These are phyloP conservation scores for Cerastoderma edule DNA, from an alignment of 2,888 invertebrate species.

Conservation along the genomic window DNA sequence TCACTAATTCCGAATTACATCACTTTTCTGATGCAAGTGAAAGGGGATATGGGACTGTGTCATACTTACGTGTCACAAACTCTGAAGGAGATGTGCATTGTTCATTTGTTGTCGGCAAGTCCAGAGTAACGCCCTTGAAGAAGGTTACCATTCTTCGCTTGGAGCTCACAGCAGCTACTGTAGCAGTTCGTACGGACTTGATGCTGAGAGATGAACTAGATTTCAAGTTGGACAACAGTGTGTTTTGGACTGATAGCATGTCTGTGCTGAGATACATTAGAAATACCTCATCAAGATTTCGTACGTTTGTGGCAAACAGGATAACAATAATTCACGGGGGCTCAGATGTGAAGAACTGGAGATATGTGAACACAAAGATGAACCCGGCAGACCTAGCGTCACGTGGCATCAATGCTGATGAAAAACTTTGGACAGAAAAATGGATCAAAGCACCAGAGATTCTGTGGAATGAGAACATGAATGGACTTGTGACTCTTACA, in stretches of 20 bases:
- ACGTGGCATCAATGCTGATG: constrained; percentile 28
- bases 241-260: constrained; percentile 44
- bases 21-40: constrained; percentile 57
- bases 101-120: constrained; percentile 48
- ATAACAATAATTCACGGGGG: constrained; percentile 41
- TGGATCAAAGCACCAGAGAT: constrained; percentile 43
- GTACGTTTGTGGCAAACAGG: constrained; percentile 53
- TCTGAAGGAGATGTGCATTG: constrained; percentile 40
- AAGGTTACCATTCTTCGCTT: constrained; percentile 42
- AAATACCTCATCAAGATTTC: constrained; percentile 38
- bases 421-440: background rate
- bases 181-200: constrained; percentile 28
- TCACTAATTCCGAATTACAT: constrained; percentile 35
- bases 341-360: constrained; percentile 20
- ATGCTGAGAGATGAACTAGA: constrained; percentile 25
- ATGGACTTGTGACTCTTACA: background rate
- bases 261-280: constrained; percentile 33
- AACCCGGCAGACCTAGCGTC: constrained; percentile 39
- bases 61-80: constrained; percentile 45
- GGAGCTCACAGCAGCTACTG: constrained; percentile 51
- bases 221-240: background rate
- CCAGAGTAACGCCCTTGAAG: constrained; percentile 45
- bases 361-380: constrained; percentile 12
- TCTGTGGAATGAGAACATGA: constrained; percentile 10
- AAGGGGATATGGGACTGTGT: constrained; percentile 41